These are phyloP conservation scores for Diachasmimorpha longicaudata DNA, from an alignment of 1,140 invertebrate genomes.

Conservation along the genomic window DNA sequence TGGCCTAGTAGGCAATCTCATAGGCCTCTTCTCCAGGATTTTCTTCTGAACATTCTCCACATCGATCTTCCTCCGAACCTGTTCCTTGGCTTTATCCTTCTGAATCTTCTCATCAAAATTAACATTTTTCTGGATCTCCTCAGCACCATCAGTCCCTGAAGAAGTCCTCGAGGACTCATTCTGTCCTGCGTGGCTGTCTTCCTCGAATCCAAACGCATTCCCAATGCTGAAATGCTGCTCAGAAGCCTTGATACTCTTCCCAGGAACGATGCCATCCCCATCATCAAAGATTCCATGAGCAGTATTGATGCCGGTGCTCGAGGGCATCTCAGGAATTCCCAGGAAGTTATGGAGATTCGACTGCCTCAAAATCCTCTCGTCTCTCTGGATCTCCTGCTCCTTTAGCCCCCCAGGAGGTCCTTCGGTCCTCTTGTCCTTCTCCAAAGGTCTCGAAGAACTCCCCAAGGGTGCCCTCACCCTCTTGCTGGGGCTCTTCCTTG, in stretches of 20 bases:
- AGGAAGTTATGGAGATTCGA: conserved; percentile 48
- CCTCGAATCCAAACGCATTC: conserved; percentile 47
- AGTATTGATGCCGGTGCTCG: conserved; percentile 37
- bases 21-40: background rate
- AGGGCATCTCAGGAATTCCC: conserved; percentile 42
- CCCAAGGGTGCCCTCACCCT: background rate
- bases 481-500: conserved; percentile 24
- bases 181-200: conserved; percentile 29
- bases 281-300: conserved; percentile 47
- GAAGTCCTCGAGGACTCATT: background rate
- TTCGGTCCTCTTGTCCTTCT: conserved; percentile 18
- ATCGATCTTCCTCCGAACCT: background rate
- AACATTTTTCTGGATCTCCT: conserved; percentile 33
- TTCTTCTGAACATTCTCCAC: background rate
- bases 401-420: background rate
- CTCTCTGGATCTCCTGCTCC: background rate
- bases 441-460: conserved; percentile 32
- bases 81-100: background rate
- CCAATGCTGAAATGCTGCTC: conserved; percentile 20
- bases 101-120: background rate
- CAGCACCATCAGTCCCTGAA: background rate
- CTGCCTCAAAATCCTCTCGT: conserved; percentile 32
- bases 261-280: conserved; percentile 1
- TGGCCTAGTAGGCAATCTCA: background rate
- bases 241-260: background rate